Base-by-base conservation (phyloP, 2,797 vertebrate genomes). In the Rhinogobio ventralis region DNA sequence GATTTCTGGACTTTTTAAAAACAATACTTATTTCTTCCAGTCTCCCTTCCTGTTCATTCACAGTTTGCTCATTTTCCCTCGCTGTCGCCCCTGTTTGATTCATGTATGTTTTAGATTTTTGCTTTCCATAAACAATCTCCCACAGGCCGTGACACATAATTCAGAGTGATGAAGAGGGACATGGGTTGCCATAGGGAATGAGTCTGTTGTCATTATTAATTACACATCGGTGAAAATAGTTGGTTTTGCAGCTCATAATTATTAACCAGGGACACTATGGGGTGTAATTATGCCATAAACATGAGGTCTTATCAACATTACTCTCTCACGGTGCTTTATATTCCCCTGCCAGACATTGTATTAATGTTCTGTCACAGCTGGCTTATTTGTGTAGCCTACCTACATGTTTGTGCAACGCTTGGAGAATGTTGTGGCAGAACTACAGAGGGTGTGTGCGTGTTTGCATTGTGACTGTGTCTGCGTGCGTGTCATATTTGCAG, bases 281-380 rank as follows among this genome's bases (percentile, higher is more conserved):
- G 55, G 84, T 89, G 87, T 90, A 89, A 90, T 90, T 90, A 88
- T 90, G 86, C 84, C 87, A 89, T 90, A 88, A 89, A 84, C 88
- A 88, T 82, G 81, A 82, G 85, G 85, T 82, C 86, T 68, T 84
- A 85, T 89, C 55, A 87, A 80, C 80, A 84, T 82, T 86, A 86
- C 81, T 85, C 83, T 86, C 88, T 84, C 57, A 23, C 57, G 33
- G 79, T 82, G 81, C 74, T 85, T 87, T 86, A 85, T 82, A 64
- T 64, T 87, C 86, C 78, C 84, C 49, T 87, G 85, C 75, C 71
- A 71, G 64, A 62, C 79, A 53, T 30, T 19, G 42, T 86, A 83
- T 78, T 86, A 88, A 87, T 89, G 88, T 78, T 84, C 72, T 80
- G 64, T 82, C 73, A 73, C 78, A 85, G 73, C 79, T 83, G 85